Base-by-base conservation (phyloP, 2,888 invertebrate genomes). In the Chymomyza fuscimana region DNA sequence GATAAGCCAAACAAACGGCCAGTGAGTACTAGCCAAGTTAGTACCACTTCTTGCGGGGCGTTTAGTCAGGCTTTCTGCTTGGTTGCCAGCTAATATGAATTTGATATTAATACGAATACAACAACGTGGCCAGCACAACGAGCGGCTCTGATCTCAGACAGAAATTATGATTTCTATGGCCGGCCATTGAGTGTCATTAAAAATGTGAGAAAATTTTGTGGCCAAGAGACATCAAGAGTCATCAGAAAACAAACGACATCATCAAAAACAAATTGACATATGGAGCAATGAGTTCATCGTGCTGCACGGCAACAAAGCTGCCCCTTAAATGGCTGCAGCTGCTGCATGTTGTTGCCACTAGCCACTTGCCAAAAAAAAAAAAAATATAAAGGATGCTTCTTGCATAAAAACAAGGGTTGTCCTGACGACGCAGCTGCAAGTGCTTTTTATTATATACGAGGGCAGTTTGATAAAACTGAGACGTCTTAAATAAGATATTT, bases 1-100 rank as follows among this genome's bases (percentile, higher is more conserved):
- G 88, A 87, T 89, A 89, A 89, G 87, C 82, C 79, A 67, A 69
- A 77, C 69, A 78, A 70, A 63, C 70, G 52, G 29, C 25, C 40
- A 68, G 32, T 50, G 52, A 25, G 25, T 25, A 25, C 25, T 25
- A 63, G 69, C 65, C 69, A 67, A 64, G 12, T 25, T 61, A 15
- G 15, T 19, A 68, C 63, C 74, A 73, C 72, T 73, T 67, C 63
- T 63, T 68, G 69, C 64, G 40, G 63, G 72, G 67, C 71, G 59
- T 78, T 77, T 73, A 73, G 70, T 67, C 72, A 54, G 63, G 56
- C 78, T 84, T 84, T 80, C 80, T 77, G 84, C 82, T 77, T 77
- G 78, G 83, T 71, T 82, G 86, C 56, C 76, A 73, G 63, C 79
- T 72, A 70, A 77, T 76, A 72, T 80, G 71, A 73, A 78, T 77